A percentile compares a stretch with the other conserved stretches of the same genome.
These are phyloP conservation scores for Apogon talboti DNA, from an alignment of 2,797 vertebrate species.

Conservation along the genomic window DNA sequence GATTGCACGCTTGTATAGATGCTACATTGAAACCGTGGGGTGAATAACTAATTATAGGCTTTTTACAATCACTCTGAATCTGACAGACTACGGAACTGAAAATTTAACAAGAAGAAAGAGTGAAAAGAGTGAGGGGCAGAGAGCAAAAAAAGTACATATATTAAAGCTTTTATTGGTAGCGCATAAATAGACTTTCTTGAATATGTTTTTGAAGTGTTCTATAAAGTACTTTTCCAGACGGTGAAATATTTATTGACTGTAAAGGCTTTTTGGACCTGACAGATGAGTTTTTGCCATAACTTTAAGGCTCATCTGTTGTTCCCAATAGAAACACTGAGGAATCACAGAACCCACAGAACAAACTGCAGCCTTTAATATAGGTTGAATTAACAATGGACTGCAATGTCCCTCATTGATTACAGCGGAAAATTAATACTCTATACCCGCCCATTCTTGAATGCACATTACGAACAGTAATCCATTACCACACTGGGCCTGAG, in stretches of 20 bases:
- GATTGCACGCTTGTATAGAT: slow-evolving; percentile 13
- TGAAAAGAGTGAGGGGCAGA: slow-evolving; percentile 7
- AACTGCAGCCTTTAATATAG: slow-evolving; percentile 11
- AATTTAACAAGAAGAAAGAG: slow-evolving; percentile 20
- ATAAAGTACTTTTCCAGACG: slow-evolving; percentile 29
- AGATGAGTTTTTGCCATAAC: slow-evolving; percentile 20
- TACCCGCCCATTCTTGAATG: slow-evolving; percentile 21
- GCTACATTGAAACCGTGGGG: slow-evolving; percentile 39
- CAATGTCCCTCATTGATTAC: slow-evolving; percentile 17
- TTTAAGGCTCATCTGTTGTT: background rate
- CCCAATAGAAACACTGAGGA: background rate
- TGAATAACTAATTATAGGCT: slow-evolving; percentile 48
- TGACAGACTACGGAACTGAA: slow-evolving; percentile 33
- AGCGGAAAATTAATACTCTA: slow-evolving; percentile 27
- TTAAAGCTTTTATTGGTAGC: slow-evolving; percentile 20
- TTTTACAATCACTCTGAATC: slow-evolving; percentile 57
- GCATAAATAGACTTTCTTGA: slow-evolving; percentile 22
- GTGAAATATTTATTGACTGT: slow-evolving; percentile 25
- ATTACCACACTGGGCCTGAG: slow-evolving; percentile 32
- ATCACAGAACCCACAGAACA: slow-evolving; percentile 20
- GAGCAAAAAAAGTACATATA: slow-evolving; percentile 1
- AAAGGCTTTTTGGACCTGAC: slow-evolving; percentile 21
- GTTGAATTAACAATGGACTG: slow-evolving; percentile 30
- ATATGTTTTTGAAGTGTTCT: slow-evolving; percentile 41
- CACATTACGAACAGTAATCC: slow-evolving; percentile 50